These are phyloP conservation scores for Sitta carolinensis DNA, from an alignment of 2,797 vertebrate species.

Conservation along the genomic window DNA sequence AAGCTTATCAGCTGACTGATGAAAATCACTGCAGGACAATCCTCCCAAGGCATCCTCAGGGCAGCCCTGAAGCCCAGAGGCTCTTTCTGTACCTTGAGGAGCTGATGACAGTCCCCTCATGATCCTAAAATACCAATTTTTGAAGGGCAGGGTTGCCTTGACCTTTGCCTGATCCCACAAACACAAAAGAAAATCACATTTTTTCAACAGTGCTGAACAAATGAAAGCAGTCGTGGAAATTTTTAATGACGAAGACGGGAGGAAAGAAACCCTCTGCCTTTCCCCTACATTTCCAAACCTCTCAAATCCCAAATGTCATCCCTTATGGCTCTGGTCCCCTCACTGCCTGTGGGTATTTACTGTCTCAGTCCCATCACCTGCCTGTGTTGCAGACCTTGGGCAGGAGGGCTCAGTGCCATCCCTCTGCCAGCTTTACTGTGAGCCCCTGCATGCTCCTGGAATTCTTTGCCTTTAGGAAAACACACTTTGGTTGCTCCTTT, in stretches of 20 bases:
- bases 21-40: background rate
- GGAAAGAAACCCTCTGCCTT: background rate
- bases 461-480: background rate
- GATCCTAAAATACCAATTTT: background rate
- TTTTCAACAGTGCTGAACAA: background rate
- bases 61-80: background rate
- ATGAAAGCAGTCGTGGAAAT: rapidly evolving
- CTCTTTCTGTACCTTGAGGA: background rate
- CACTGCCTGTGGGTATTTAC: background rate
- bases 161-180: background rate
- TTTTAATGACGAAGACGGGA: rapidly evolving
- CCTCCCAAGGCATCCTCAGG: background rate
- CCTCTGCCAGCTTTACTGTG: background rate
- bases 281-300: background rate
- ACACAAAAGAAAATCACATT: background rate
- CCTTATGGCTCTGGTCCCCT: background rate
- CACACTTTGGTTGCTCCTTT: background rate
- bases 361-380: background rate
- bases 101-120: background rate
- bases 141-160: background rate
- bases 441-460: background rate
- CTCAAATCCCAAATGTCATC: background rate
- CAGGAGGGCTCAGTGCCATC: background rate
- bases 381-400: background rate
- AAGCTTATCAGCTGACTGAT: background rate